Conservation (phyloP, 2,797 vertebrate species). For the Telmatherina bonti region DNA sequence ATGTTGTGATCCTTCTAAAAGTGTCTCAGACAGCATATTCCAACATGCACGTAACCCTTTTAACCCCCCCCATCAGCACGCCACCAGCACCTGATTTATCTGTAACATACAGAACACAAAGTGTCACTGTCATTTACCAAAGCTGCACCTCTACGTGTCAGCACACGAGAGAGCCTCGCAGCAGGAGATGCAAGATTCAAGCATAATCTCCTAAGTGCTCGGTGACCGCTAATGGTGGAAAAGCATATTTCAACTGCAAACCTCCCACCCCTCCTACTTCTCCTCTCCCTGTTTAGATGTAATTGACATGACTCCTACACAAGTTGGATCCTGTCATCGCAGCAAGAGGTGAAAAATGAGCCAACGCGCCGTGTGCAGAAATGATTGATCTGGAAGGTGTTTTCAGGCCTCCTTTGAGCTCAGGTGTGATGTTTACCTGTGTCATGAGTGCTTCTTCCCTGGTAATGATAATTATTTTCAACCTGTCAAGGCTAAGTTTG, state of each 20-base stretch:
- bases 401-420: slow-evolving; percentile 36
- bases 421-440: slow-evolving; percentile 52
- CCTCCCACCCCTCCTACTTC: background rate
- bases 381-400: slow-evolving; percentile 57
- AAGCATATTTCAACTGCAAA: slow-evolving; percentile 57
- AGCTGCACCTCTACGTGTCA: slow-evolving; percentile 30
- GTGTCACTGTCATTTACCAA: slow-evolving; percentile 53
- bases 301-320: slow-evolving; percentile 74
- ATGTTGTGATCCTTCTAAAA: background rate
- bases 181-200: slow-evolving; percentile 44
- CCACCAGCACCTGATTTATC: slow-evolving; percentile 19
- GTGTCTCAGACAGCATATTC: slow-evolving; percentile 10
- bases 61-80: slow-evolving; percentile 11
- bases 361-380: slow-evolving; percentile 20
- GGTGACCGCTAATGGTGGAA: slow-evolving; percentile 67
- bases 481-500: slow-evolving; percentile 12
- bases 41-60: slow-evolving; percentile 21
- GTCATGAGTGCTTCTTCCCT: slow-evolving; percentile 9
- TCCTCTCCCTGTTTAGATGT: slow-evolving; percentile 44
- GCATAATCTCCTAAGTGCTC: slow-evolving; percentile 61
- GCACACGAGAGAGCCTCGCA: slow-evolving; percentile 38
- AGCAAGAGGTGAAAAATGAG: slow-evolving; percentile 58
- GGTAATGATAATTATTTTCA: slow-evolving; percentile 44
- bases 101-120: slow-evolving; percentile 8
- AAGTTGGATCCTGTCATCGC: slow-evolving; percentile 68